Evolutionary conservation across 2,888 invertebrate genomes (phyloP), one percentile per base, ranked within the genome.

Genomic region (Plebejus argus): DNA sequence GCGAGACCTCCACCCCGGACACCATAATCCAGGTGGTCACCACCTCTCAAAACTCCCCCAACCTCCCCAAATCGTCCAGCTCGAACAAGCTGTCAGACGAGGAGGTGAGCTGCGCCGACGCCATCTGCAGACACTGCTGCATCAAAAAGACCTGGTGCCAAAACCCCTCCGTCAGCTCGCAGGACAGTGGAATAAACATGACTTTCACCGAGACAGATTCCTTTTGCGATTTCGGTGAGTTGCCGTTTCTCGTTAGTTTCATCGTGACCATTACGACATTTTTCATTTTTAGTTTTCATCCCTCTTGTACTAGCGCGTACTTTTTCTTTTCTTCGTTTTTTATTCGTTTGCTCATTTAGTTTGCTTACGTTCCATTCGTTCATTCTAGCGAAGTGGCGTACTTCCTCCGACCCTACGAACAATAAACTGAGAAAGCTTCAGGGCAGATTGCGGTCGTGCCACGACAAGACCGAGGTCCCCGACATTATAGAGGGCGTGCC

Each of bases 181-280:
- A 97, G 86, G 97, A 97, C 86, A 97, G 97, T 83, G 97, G 97
- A 0, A 97, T 97, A 78, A 97, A 97, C 85, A 91, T 97, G 89
- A 95, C 96, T 15, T 96, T 96, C 87, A 95, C 96, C 76, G 97
- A 97, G 82, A 95, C 95, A 15, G 96, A 96, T 78, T 93, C 95
- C n/a, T 95, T 89, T 84, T 83, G 90, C 79, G 93, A 94, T 78
- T 89, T 90, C 78, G 93, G 93, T 94, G 84, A 90, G 93, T 81
- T 76, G 39, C 39, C 61, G 10, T 45, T 33, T 56, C 49, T 61
- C 28, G 75, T 49, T 49, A 77, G 56, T 53, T 70, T 71, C 23
- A 49, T 70, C 23, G 15, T 76, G 56, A 76, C 66, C 70, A n/a
- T 76, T 23, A 28, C 53, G 23, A 49, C 72, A 20, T 72, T 74